Percentiles rank a stretch among this genome's conserved stretches.
Evolutionary conservation across 2,797 vertebrate species (phyloP).

Genomic region (Prionace glauca): DNA sequence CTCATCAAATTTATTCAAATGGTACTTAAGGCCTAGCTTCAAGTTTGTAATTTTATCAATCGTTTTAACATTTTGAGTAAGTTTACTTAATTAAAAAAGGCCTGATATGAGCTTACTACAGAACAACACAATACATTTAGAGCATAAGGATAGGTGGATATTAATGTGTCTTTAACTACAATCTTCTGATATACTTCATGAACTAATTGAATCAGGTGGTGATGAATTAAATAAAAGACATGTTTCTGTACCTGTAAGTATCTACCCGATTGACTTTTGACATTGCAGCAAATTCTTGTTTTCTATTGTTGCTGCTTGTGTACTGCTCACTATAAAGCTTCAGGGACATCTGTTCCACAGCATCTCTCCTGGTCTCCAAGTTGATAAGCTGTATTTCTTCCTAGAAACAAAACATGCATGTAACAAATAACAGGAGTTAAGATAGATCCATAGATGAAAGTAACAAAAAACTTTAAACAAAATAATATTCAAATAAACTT

Average conservation of each 20-base stretch:
- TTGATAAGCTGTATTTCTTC: constrained; percentile 67
- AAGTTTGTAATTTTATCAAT: neutral
- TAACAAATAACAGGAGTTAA: neutral
- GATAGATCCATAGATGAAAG: no score
- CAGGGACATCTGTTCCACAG: constrained; percentile 83
- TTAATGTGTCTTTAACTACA: neutral
- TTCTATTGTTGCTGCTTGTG: constrained; percentile 62
- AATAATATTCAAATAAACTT: no score
- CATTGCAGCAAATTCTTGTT: constrained; percentile 67
- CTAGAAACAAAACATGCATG: constrained; percentile 57
- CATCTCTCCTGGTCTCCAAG: constrained; percentile 74
- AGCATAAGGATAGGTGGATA: neutral
- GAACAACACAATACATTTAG: neutral
- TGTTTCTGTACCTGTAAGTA: constrained; percentile 71
- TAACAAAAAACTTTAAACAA: no score
- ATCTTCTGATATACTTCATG: neutral
- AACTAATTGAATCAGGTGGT: neutral
- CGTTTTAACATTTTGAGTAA: neutral
- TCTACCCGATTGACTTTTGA: constrained; percentile 67
- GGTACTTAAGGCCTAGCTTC: neutral
- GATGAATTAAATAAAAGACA: neutral
- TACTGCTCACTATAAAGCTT: constrained; percentile 77
- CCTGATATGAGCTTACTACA: neutral
- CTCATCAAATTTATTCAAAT: neutral
- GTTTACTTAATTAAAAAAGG: neutral